A percentile compares a stretch with the other conserved stretches of the same genome.
Evolutionary conservation across 2,888 invertebrate species (phyloP).

Genomic region (Dryococelus australis): DNA sequence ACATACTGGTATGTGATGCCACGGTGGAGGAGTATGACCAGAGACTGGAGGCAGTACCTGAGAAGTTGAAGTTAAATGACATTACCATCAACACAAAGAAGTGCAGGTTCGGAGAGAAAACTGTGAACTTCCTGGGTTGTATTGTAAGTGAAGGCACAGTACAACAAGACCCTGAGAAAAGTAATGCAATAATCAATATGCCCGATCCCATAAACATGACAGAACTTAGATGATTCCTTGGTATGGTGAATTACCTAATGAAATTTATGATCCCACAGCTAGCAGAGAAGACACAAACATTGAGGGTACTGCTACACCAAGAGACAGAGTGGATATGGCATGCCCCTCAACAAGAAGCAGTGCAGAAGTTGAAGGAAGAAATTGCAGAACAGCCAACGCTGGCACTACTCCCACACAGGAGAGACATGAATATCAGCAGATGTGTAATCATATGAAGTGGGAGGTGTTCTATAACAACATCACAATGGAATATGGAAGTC

Average conservation of each 20-base stretch:
- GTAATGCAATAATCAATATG: too few relatives aligned
- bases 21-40: too few relatives aligned
- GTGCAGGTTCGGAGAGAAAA: too few relatives aligned
- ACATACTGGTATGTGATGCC: too few relatives aligned
- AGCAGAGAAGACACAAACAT: neutral
- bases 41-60: neutral
- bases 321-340: neutral
- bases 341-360: neutral
- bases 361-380: too few relatives aligned
- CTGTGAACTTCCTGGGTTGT: too few relatives aligned
- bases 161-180: too few relatives aligned
- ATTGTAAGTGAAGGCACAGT: too few relatives aligned
- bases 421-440: neutral
- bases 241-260: too few relatives aligned
- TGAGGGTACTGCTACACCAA: neutral
- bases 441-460: neutral
- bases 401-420: neutral
- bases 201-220: too few relatives aligned
- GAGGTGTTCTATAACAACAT: neutral
- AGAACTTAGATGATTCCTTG: too few relatives aligned
- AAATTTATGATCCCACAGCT: neutral
- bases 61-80: neutral
- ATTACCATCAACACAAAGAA: neutral
- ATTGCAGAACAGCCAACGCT: neutral
- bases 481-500: neutral